These are phyloP conservation scores for Xenops minutus DNA, from an alignment of 2,797 vertebrate species.

Conservation along the genomic window DNA sequence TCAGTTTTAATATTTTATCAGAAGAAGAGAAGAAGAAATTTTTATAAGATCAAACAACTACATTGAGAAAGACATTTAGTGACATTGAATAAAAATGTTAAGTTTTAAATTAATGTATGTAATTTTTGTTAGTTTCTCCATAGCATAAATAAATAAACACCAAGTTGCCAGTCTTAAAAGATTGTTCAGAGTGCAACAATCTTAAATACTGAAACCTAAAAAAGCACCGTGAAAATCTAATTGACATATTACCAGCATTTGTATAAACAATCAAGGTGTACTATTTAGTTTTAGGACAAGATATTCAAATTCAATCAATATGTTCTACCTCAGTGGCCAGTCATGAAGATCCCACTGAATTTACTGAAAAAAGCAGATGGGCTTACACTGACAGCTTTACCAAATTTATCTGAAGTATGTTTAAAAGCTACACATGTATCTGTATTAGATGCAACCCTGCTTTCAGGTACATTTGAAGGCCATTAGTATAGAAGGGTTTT, in stretches of 20 bases:
- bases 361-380: background rate
- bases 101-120: background rate
- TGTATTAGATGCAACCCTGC: background rate
- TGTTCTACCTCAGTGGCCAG: background rate
- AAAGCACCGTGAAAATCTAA: background rate
- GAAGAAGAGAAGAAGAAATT: background rate
- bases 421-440: background rate
- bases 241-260: background rate
- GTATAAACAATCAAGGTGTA: background rate
- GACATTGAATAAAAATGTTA: background rate
- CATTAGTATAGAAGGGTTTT: background rate
- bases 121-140: background rate
- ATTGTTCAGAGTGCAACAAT: background rate
- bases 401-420: background rate
- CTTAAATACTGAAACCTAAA: background rate
- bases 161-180: background rate
- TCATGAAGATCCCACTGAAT: background rate
- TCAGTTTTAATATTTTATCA: constrained; percentile 61
- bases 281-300: background rate
- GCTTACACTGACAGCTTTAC: background rate
- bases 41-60: constrained; percentile 7
- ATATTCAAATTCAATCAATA: background rate
- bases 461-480: background rate
- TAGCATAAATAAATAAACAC: background rate
- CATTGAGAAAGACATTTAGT: background rate